These are phyloP conservation scores for Chiloscyllium punctatum DNA, from an alignment of 2,797 vertebrate species.

Conservation along the genomic window DNA sequence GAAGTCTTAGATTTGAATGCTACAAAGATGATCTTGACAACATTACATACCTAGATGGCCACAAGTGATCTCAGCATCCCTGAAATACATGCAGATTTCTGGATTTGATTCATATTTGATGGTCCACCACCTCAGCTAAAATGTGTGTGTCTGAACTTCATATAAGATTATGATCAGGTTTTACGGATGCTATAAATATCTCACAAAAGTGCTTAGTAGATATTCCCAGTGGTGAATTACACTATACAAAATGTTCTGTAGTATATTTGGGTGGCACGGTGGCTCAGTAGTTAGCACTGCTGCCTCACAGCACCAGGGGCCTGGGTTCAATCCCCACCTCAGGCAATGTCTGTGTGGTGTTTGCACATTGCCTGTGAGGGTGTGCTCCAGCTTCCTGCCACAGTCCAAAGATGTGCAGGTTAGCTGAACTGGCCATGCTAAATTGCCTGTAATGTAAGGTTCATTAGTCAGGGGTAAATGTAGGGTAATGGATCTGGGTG, in stretches of 20 bases:
- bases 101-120: neutral
- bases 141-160: neutral
- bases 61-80: neutral
- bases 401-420: too few species aligned
- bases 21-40: neutral
- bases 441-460: too few species aligned
- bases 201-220: neutral
- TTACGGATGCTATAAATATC: neutral
- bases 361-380: too few species aligned
- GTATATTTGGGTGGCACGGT: neutral
- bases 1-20: neutral
- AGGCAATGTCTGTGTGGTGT: too few species aligned
- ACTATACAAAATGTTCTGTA: neutral
- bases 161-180: neutral
- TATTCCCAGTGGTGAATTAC: neutral
- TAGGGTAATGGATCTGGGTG: too few species aligned
- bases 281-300: too few species aligned
- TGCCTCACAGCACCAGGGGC: too few species aligned
- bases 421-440: too few species aligned
- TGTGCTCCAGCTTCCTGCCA: too few species aligned
- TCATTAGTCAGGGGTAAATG: too few species aligned
- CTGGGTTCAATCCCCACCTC: too few species aligned
- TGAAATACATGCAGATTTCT: neutral
- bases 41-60: neutral
- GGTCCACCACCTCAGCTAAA: neutral